Base-by-base conservation (phyloP, 2,113 vertebrate species). In the Oncorhynchus gorbuscha region DNA sequence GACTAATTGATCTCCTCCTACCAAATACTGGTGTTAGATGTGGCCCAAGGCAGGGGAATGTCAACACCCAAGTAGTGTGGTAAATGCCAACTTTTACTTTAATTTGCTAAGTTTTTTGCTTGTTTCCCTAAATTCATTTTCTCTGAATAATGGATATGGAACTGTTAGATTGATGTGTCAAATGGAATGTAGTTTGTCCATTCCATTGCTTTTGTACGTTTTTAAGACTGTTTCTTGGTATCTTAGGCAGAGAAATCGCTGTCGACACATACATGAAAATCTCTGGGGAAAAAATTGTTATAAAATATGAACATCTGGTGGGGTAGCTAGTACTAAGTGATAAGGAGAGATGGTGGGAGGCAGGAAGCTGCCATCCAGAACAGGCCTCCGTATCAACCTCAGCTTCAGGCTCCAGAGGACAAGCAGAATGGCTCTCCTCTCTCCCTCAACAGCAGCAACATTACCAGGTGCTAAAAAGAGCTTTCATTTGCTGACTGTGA, bases 391-490 rank as follows among this genome's bases (percentile, higher is more conserved):
- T 55, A 55, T 55, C 51, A 55, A 18, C 51, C 12, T 16, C 16
- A 18, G 69, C 35, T 70, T 45, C 69, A 49, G 3, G 39, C 12
- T 70, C 16, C 20, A 49, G 22, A 26, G 39, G n/a, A 30, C 35
- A 26, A 48, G 69, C 35, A 75, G n/a, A 18, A 16, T 30, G 28
- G 14, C 2, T 12, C 24, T 35, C 4, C 55, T 1, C n/a, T 71
- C 58, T 64, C 22, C 48, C 72, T 74, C 30, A 69, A 24, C 45
- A 77, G 71, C 51, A 24, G 66, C 48, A 84, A 80, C 73, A 81
- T 51, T 45, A 83, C 64, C 74, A 66, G 58, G 79, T 80, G 74
- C 49, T 77, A 76, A 78, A 83, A 85, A 35, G 59, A 62, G 67
- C 55, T 79, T 85, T 84, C 76, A 76, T 0, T 77, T 73, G 30